Percentiles rank a stretch among this genome's conserved stretches.
These are phyloP conservation scores for Himalopsyche japonica DNA, from an alignment of 2,888 invertebrate genomes.

Conservation along the genomic window DNA sequence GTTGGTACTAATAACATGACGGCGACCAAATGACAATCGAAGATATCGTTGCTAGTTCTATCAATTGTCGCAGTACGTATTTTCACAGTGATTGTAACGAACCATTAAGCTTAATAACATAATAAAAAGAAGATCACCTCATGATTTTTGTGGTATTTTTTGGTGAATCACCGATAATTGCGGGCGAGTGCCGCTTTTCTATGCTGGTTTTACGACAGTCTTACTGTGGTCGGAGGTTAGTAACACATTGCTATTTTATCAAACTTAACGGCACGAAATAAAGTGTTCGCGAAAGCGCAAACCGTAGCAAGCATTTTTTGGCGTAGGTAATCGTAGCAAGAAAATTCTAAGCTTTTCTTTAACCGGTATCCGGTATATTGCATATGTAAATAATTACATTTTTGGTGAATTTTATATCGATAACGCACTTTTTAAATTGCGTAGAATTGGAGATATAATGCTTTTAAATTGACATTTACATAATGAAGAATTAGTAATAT, in stretches of 20 bases:
- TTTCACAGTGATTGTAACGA: neutral
- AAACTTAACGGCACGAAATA: neutral
- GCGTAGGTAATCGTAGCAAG: neutral
- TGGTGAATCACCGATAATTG: neutral
- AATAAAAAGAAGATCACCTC: neutral
- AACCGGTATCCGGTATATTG: neutral
- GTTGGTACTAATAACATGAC: conserved; percentile 30
- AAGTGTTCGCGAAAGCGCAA: neutral
- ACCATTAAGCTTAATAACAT: neutral
- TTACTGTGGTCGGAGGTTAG: neutral
- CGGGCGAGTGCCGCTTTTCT: neutral
- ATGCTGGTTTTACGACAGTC: neutral
- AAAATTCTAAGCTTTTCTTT: neutral
- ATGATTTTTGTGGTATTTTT: neutral
- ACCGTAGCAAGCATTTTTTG: neutral
- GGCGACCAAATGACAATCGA: conserved; percentile 16
- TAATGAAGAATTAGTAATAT: too few species aligned
- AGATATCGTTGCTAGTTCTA: neutral
- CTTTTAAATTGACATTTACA: too few species aligned
- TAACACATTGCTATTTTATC: conserved; percentile 3
- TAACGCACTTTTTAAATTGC: too few species aligned
- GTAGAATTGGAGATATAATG: too few species aligned
- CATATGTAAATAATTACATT: too few species aligned
- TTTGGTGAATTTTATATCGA: too few species aligned
- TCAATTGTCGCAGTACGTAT: neutral